Conservation (phyloP, 1,140 invertebrate genomes). For the Pectinophora gossypiella region DNA sequence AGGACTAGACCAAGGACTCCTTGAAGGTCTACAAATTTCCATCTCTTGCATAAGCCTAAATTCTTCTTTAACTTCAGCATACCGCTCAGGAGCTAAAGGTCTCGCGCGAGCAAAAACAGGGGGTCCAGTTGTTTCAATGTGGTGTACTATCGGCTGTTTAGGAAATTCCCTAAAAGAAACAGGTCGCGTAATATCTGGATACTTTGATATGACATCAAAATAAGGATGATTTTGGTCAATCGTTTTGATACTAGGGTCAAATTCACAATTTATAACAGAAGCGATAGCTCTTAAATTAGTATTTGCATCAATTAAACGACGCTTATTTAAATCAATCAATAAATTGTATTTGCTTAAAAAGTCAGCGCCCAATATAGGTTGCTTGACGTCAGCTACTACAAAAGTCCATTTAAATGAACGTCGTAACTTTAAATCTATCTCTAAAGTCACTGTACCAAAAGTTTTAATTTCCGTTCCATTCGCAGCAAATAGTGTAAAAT, state of each 20-base stretch:
- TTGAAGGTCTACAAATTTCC: constrained; percentile 7
- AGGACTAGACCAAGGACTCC: constrained; percentile 48
- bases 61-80: constrained; percentile 6
- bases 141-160: constrained; percentile 3
- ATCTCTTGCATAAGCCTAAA: neutral
- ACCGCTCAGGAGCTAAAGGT: constrained; percentile 35
- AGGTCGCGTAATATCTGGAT: constrained; percentile 18
- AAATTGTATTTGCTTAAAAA: constrained; percentile 37
- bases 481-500: neutral
- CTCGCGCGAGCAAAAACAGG: constrained; percentile 36
- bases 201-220: constrained; percentile 14
- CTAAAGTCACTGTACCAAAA: neutral
- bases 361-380: constrained; percentile 16
- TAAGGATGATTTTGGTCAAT: neutral
- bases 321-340: constrained; percentile 30
- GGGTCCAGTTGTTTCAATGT: constrained; percentile 27
- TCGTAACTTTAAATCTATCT: neutral
- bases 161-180: neutral
- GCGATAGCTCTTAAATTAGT: constrained; percentile 10
- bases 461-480: constrained; percentile 1
- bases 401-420: neutral
- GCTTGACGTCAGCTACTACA: constrained; percentile 6
- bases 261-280: neutral
- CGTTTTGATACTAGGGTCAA: neutral
- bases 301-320: constrained; percentile 26